Base-by-base conservation (phyloP, 1,140 invertebrate species). In the Wiebesia pumilae region DNA sequence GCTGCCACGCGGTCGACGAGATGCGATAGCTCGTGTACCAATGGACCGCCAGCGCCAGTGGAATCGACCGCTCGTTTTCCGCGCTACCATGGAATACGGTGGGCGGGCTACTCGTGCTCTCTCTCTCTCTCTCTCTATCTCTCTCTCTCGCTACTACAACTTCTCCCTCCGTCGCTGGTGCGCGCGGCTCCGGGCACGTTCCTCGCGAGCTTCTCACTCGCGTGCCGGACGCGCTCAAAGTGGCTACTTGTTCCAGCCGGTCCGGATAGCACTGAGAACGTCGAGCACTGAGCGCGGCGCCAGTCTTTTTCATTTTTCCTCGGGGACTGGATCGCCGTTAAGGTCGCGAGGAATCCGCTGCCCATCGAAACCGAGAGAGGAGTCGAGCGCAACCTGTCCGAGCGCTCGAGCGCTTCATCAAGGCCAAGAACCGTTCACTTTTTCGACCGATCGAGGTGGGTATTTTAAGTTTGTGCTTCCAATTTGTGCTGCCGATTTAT, bases 211-310 rank as follows among this genome's bases (percentile, higher is more conserved):
- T 65, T 83, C 88, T 90, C 91, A 93, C 89, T 93, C 90, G 90
- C 89, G 90, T 90, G 89, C 90, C 90, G 89, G 87, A 90, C 91
- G 90, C 89, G 89, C 88, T 90, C 85, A 84, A 87, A 84, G 85
- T 86, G 88, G 90, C 38, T 75, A 87, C 65, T 47, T 30, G 58
- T 58, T 65, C 58, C 51, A 62, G 58, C 58, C 58, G 58, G 58
- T 27, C 10, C 58, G 21, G 21, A 27, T 27, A 62, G 58, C 58
- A 21, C 1, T 16, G 9, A 19, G 10, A 24, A 62, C 43, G 43
- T 47, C 43, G 6, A 14, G 43, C 14, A 14, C 6, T 47, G 43
- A 24, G 24, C 58, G 58, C 24, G 24, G 58, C 58, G 3, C 7
- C 58, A 62, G 24, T 4, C 58, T 40, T 40, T 71, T 73, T 73